Evolutionary conservation across 2,113 vertebrate genomes (phyloP), one percentile per base, ranked within the genome.

Genomic region (Cromileptes altivelis): DNA sequence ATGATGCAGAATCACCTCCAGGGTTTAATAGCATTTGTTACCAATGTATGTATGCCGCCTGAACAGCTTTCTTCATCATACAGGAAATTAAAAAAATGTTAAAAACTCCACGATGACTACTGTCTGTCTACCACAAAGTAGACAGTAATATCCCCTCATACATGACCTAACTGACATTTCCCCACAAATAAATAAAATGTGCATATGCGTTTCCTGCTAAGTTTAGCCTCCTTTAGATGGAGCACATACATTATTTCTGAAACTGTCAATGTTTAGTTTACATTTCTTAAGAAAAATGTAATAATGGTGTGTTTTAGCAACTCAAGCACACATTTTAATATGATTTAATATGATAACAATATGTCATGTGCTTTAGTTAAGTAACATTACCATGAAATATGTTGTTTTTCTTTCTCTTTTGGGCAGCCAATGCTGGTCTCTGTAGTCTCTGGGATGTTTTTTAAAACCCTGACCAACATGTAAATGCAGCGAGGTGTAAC

Each of bases 321-420:
- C 73, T 60, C 33, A 17, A 72, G 27, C 58, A 47, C 30, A 57
- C 11, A 19, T 62, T 77, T 71, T 8, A 49, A 55, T 55, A 61
- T 21, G 10, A 25, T 69, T 71, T 8, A 49, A 55, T 55, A 61
- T 21, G 10, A 25, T 69, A n/a, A n/a, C n/a, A 47, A 68, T 2
- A 45, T 56, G 37, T 86, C 47, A 75, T 2, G 4, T 75, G 27
- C 64, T 55, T 55, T 70, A 78, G 72, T 63, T 42, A 2, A 70
- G 52, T 23, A 10, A 33, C 17, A 42, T 50, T 53, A 42, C 9
- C 30, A 8, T 56, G n/a, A 40, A 49, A 27, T 12, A 57, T 40
- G 0, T 40, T 65, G 2, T 17, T 56, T 57, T 18, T 55, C 21
- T 42, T 45, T 12, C 21, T 72, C 53, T 4, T n/a, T 65, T n/a